Conservation (phyloP, 2,888 invertebrate species). For the Dasypogon diadema region DNA sequence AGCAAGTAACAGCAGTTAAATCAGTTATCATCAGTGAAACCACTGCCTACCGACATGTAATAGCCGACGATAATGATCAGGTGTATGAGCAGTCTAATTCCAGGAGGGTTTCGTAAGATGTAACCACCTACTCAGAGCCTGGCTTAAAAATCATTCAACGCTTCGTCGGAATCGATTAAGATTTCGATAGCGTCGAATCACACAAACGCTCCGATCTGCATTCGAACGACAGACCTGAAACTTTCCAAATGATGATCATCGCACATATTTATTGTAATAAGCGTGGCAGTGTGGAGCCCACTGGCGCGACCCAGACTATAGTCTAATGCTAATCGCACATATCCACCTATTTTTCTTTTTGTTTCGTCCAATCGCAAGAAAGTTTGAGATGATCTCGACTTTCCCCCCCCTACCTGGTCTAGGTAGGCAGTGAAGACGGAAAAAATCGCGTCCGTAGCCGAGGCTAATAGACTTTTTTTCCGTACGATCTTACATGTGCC, state of each 20-base stretch:
- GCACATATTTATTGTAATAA: conserved; percentile 35
- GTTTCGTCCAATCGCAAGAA: conserved; percentile 42
- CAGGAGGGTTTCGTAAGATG: conserved; percentile 42
- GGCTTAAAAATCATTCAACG: conserved; percentile 18
- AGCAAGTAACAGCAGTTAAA: conserved; percentile 2
- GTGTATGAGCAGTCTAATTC: conserved; percentile 34
- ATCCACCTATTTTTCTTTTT: conserved; percentile 35
- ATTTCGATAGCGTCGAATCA: conserved; percentile 8
- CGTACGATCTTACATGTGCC: conserved; percentile 3
- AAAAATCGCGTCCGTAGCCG: conserved; percentile 16
- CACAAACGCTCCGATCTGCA: neutral
- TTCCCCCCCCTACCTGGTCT: conserved; percentile 12
- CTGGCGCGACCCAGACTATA: neutral
- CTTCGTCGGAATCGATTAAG: conserved; percentile 12
- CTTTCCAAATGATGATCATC: conserved; percentile 38
- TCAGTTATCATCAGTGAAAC: conserved; percentile 18
- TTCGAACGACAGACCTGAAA: neutral
- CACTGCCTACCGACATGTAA: conserved; percentile 36
- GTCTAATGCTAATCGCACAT: conserved; percentile 17
- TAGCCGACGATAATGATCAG: conserved; percentile 28
- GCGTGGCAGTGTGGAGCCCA: conserved; percentile 1
- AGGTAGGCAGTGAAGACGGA: conserved; percentile 34
- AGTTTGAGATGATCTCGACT: conserved; percentile 30
- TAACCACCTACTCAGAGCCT: conserved; percentile 34
- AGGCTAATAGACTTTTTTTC: conserved; percentile 30